phyloP scores from a whole-genome alignment of 2,888 invertebrate species.

The Hirtodrosophila histrioides region DNA sequence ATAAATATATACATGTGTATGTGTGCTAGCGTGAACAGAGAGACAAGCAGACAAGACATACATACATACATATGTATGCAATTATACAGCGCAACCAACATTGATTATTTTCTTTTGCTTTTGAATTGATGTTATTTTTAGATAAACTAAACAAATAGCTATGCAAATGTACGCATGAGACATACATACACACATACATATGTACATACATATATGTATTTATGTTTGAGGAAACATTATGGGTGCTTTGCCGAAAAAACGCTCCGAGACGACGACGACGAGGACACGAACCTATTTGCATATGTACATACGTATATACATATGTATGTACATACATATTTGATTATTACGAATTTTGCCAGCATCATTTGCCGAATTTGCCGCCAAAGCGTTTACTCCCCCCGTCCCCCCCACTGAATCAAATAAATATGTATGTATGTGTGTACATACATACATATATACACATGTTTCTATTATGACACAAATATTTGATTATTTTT shows the following conservation, averaged over 20 bases:
- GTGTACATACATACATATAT: neutral
- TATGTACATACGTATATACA: neutral
- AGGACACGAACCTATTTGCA: conserved; percentile 7
- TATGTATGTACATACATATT: neutral
- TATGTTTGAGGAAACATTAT: conserved; percentile 3
- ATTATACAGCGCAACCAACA: conserved; percentile 15
- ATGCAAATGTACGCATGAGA: conserved; percentile 3
- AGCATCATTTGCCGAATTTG: conserved; percentile 19
- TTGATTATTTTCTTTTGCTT: conserved; percentile 22
- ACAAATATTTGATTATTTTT: no score
- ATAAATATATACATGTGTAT: neutral
- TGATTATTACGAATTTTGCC: conserved; percentile 20
- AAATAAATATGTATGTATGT: neutral
- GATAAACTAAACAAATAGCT: conserved; percentile 13
- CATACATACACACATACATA: neutral
- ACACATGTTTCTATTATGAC: no score
- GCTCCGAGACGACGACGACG: neutral
- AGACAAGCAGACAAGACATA: no score
- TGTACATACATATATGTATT: neutral
- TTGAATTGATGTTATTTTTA: conserved; percentile 34
- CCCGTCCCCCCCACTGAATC: neutral
- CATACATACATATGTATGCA: conserved; percentile 7
- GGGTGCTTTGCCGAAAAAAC: neutral
- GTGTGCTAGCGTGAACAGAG: neutral
- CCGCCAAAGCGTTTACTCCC: conserved; percentile 25